A percentile compares a stretch with the other conserved stretches of the same genome.
These are phyloP conservation scores for Empis livida DNA, from an alignment of 2,888 invertebrate genomes.

Conservation along the genomic window DNA sequence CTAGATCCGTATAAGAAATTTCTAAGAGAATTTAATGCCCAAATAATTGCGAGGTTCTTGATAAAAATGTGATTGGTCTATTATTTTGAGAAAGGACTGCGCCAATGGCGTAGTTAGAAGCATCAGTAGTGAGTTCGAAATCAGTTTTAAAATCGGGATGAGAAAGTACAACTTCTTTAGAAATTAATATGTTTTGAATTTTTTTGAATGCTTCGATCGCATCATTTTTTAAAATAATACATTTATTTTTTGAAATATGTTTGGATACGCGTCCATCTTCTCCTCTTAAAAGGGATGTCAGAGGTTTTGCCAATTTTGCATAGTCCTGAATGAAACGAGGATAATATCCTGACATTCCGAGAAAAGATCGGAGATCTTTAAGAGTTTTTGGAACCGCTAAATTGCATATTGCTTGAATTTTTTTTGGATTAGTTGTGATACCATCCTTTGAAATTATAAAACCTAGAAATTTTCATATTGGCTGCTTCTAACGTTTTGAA, in stretches of 20 bases:
- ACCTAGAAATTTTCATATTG: conserved; percentile 17
- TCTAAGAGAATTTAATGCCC: conserved; percentile 2
- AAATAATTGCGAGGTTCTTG: conserved; percentile 3
- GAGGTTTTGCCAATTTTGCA: conserved; percentile 13
- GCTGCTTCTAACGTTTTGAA: conserved; percentile 8
- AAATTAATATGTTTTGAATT: conserved; percentile 2
- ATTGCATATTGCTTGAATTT: conserved; percentile 13
- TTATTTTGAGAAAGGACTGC: not conserved
- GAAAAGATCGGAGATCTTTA: conserved; percentile 12
- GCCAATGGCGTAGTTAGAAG: conserved; percentile 4
- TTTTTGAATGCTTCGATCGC: conserved; percentile 2
- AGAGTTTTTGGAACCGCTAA: conserved; percentile 12
- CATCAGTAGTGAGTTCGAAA: conserved; percentile 6
- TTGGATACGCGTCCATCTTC: conserved; percentile 9
- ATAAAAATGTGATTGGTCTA: conserved; percentile 3
- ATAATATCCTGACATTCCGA: conserved; percentile 14
- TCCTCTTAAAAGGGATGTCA: conserved; percentile 11
- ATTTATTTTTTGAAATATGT: conserved; percentile 2
- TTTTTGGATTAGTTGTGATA: conserved; percentile 18
- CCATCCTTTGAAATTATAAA: conserved; percentile 17
- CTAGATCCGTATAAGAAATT: conserved; percentile 7
- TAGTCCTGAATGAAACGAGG: conserved; percentile 13
- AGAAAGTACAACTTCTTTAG: not conserved
- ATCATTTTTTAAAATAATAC: not conserved
- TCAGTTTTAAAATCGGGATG: conserved; percentile 4